Base-by-base conservation (phyloP, 1,140 invertebrate species). In the Drosophila seguyi region DNA sequence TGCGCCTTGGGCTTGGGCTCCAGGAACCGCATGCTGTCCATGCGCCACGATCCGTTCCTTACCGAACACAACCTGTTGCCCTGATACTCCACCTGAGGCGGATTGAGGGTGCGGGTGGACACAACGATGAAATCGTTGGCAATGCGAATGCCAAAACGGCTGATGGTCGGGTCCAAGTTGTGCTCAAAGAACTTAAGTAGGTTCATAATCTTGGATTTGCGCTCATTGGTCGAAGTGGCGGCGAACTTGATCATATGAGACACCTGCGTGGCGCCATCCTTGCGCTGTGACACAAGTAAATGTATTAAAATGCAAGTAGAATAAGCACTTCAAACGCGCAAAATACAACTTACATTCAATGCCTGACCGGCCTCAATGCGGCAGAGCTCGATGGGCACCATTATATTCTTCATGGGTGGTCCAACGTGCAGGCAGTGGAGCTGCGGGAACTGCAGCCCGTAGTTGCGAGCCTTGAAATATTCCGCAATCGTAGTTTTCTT, bases 361-460 rank as follows among this genome's bases (percentile, higher is more conserved):
- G 94, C 93, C 93, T 97, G 96, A 1, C 95, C 95, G 52, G 92
- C 87, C 2, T 94, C 73, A 13, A 97, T 93, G 5, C 85, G 92
- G 42, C 96, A 95, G 0, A 96, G 90, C 93, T 96, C 95, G 44
- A 94, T 86, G 3, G 95, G 95, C 45, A 95, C 90, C 59, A 93
- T 93, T 44, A 95, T 94, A 10, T 86, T 93, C 39, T 94, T 94
- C 1, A 93, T 75, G 27, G 69, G 79, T 0, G 93, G 93, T 1
- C 95, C 95, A 4, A 95, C 95, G 91, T 94, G 94, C 11, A 97
- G 48, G 68, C 94, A 95, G 5, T 95, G 95, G 2, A 96, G 75
- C 8, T 94, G 27, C 0, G 95, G 95, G 81, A 93, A 94, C 61
- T 82, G 59, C 6, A 97, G 25, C 0, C 13, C 29, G 36, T 81